These are phyloP conservation scores for Pipistrellus pygmaeus DNA, from an alignment of 2,797 vertebrate genomes.

Conservation along the genomic window DNA sequence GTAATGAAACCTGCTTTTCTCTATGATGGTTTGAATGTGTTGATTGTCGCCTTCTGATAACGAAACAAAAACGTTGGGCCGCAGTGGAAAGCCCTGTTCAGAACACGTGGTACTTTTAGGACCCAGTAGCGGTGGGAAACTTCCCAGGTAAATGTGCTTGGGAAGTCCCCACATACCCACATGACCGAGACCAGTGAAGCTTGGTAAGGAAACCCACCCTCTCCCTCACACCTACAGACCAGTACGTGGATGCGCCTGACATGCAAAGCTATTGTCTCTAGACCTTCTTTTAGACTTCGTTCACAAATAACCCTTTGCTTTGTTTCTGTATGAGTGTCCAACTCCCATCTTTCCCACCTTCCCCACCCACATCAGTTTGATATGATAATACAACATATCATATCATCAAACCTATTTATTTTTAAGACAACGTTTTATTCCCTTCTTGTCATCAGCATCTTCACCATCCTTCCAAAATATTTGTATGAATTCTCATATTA, in stretches of 20 bases:
- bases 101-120: neutral
- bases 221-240: neutral
- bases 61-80: neutral
- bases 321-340: slow-evolving; percentile 65
- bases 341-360: neutral
- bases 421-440: neutral
- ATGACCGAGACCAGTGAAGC: slow-evolving; percentile 37
- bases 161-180: slow-evolving; percentile 24
- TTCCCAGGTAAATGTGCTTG: slow-evolving; percentile 47
- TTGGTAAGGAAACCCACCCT: slow-evolving; percentile 5
- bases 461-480: neutral
- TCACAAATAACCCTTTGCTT: slow-evolving; percentile 26
- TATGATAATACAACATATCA: neutral
- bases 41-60: neutral
- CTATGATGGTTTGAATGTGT: neutral
- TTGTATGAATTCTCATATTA: neutral
- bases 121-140: neutral
- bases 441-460: neutral
- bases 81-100: slow-evolving; percentile 27
- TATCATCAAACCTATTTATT: slow-evolving; percentile 6
- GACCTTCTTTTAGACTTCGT: slow-evolving; percentile 52
- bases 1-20: neutral
- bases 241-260: neutral
- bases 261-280: slow-evolving; percentile 53
- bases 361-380: neutral